phyloP scores from a whole-genome alignment of 2,113 vertebrate species.

The Dendropsophus ebraccatus region DNA sequence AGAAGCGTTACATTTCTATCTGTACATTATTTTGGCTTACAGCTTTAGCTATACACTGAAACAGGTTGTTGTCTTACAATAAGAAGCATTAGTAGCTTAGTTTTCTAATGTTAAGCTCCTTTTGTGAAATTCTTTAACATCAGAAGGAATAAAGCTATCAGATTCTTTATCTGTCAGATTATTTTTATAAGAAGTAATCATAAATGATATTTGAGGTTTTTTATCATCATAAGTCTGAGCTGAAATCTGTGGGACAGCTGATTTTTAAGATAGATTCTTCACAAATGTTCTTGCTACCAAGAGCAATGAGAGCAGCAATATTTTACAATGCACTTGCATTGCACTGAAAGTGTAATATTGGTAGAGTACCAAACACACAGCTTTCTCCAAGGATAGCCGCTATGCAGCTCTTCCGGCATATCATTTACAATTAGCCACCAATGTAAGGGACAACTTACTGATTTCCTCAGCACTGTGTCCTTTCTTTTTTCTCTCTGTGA shows the following conservation, averaged over 20 bases:
- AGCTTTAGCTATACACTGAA: not conserved
- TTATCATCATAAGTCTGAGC: conserved; percentile 70
- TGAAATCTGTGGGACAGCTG: conserved; percentile 66
- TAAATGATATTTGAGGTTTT: conserved; percentile 72
- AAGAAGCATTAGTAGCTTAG: conserved; percentile 64
- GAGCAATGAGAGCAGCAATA: not conserved
- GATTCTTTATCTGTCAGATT: conserved; percentile 61
- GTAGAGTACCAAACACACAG: no score
- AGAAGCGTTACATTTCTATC: not conserved
- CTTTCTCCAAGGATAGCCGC: no score
- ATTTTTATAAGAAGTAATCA: conserved; percentile 64
- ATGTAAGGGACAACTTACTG: no score
- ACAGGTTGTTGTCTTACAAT: conserved; percentile 47
- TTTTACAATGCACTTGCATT: conserved; percentile 41
- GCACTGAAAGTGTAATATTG: no score
- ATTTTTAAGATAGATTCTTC: conserved; percentile 68
- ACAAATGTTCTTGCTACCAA: conserved; percentile 64
- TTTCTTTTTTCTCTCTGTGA: no score
- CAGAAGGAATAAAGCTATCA: conserved; percentile 64
- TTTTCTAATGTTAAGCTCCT: conserved; percentile 63
- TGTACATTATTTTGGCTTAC: not conserved
- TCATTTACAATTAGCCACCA: no score
- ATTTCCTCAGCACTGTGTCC: no score
- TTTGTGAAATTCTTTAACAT: conserved; percentile 67
- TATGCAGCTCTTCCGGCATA: no score